These are phyloP conservation scores for Pseudonaja textilis DNA, from an alignment of 2,113 vertebrate genomes.

Conservation along the genomic window DNA sequence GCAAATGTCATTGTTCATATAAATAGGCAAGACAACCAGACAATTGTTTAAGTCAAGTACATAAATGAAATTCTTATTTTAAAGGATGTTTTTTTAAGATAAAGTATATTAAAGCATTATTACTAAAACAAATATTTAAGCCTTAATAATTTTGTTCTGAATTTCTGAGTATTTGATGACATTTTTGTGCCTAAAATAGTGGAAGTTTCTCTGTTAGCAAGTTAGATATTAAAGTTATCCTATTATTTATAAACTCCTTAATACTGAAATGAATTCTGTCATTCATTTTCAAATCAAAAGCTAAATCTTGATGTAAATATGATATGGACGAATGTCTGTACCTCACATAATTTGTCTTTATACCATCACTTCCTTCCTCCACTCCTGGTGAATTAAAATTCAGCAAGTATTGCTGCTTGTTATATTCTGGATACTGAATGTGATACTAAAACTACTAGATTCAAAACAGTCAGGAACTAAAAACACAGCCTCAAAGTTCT, in stretches of 20 bases:
- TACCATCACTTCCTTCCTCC: neutral
- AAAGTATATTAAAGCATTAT: neutral
- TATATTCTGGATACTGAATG: neutral
- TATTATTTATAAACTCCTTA: neutral
- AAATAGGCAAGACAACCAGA: neutral
- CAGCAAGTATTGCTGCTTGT: neutral
- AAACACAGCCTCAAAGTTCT: neutral
- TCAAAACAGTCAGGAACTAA: neutral
- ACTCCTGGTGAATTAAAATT: neutral
- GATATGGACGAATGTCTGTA: neutral
- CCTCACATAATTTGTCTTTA: neutral
- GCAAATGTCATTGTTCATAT: neutral
- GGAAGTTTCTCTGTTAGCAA: neutral
- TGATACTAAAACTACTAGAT: neutral
- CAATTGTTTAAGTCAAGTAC: neutral
- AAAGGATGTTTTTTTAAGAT: conserved; percentile 4
- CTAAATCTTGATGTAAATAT: neutral
- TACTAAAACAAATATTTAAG: neutral
- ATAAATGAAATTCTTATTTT: neutral
- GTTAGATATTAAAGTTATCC: neutral
- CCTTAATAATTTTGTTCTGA: neutral
- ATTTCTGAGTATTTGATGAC: neutral
- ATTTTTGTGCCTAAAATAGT: neutral
- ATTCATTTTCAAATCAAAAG: neutral
- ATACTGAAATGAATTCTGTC: neutral